Evolutionary conservation across 2,888 invertebrate species (phyloP).

Genomic region (Catocala sponsa): DNA sequence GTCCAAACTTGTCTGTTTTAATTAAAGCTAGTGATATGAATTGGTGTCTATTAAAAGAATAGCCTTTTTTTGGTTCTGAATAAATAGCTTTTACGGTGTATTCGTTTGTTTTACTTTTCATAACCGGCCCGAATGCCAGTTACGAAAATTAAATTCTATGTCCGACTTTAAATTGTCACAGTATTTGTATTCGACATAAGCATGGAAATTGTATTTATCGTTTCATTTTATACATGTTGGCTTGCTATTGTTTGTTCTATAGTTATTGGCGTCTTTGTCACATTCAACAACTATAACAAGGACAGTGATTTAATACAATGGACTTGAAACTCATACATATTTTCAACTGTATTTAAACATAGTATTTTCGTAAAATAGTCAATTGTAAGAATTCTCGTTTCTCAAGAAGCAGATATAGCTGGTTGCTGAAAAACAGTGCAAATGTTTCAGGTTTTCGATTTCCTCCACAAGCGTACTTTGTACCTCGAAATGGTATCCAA

Average conservation of each 20-base stretch:
- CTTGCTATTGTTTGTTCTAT: conserved; percentile 7
- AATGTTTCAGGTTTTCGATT: conserved; percentile 61
- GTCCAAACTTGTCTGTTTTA: conserved; percentile 35
- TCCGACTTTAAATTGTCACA: too few species aligned
- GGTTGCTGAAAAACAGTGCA: conserved; percentile 16
- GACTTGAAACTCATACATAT: too few species aligned
- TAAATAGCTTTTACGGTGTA: conserved; percentile 30
- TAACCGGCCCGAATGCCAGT: background rate
- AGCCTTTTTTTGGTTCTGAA: conserved; percentile 33
- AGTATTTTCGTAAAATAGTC: too few species aligned
- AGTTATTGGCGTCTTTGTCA: background rate
- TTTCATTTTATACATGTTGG: background rate
- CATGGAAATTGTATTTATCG: too few species aligned
- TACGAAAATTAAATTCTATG: too few species aligned
- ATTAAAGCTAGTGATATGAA: conserved; percentile 27
- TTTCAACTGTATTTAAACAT: too few species aligned
- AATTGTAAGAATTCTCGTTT: conserved; percentile 15
- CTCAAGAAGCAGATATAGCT: conserved; percentile 19
- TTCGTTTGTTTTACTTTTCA: conserved; percentile 7
- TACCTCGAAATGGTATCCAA: conserved; percentile 64
- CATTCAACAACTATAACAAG: background rate
- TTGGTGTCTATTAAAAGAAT: conserved; percentile 23
- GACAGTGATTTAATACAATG: too few species aligned
- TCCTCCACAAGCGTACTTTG: conserved; percentile 62
- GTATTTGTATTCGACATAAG: too few species aligned